Evolutionary conservation across 2,113 vertebrate genomes (phyloP).

Genomic region (Protomyctophum bolini): DNA sequence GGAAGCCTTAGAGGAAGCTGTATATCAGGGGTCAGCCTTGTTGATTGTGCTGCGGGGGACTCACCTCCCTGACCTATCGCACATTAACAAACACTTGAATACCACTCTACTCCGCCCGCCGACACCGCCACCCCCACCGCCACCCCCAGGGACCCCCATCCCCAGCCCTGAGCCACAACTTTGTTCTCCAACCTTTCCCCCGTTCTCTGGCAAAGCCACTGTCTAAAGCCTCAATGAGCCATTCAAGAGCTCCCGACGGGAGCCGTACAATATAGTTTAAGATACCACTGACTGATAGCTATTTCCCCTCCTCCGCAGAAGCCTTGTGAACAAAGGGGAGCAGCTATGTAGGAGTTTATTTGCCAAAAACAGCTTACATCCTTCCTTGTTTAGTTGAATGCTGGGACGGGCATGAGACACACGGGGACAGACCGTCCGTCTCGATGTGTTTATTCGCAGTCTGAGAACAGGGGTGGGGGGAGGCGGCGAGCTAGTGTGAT

Average conservation of each 20-base stretch:
- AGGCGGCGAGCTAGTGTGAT: slow-evolving; percentile 19
- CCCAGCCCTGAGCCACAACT: slow-evolving; percentile 50
- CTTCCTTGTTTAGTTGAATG: slow-evolving; percentile 77
- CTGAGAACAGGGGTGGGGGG: slow-evolving; percentile 55
- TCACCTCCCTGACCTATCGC: slow-evolving; percentile 84
- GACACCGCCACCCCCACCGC: background rate
- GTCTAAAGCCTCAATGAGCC: slow-evolving; percentile 66
- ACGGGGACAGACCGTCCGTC: slow-evolving; percentile 73
- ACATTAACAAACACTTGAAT: slow-evolving; percentile 82
- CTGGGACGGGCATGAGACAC: slow-evolving; percentile 63
- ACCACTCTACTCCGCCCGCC: slow-evolving; percentile 18
- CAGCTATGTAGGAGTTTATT: slow-evolving; percentile 72
- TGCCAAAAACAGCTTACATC: slow-evolving; percentile 81
- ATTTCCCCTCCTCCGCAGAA: slow-evolving; percentile 62
- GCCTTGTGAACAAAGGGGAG: slow-evolving; percentile 73
- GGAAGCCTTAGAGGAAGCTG: slow-evolving; percentile 78
- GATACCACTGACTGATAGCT: slow-evolving; percentile 76
- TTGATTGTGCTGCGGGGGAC: slow-evolving; percentile 81
- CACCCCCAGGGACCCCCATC: slow-evolving; percentile 38
- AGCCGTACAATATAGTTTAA: slow-evolving; percentile 77
- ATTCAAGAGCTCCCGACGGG: slow-evolving; percentile 66
- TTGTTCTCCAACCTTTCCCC: slow-evolving; percentile 63
- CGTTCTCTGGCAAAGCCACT: slow-evolving; percentile 42
- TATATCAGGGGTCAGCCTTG: slow-evolving; percentile 79
- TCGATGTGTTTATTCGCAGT: slow-evolving; percentile 74